Base-by-base conservation (phyloP, 1,140 invertebrate genomes). In the Bombyx mandarina region DNA sequence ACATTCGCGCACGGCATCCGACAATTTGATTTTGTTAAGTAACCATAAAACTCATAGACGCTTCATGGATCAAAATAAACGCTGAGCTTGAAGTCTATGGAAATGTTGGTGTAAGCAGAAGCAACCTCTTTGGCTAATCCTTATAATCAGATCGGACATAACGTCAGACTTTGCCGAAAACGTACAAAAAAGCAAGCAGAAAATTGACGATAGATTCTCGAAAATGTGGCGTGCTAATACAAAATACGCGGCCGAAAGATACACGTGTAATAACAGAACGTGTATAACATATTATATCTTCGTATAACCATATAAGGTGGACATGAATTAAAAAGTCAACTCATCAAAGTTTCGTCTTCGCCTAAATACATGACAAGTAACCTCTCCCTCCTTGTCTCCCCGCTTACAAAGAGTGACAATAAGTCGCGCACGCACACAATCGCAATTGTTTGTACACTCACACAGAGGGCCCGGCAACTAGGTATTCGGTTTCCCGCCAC, bases 401-500 rank as follows among this genome's bases (percentile, higher is more conserved):
- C 78, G 76, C 79, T 76, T 73, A 76, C 69, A 75, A 77, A 76
- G 76, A 82, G 83, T 86, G 82, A 85, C 82, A 86, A 86, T 82
- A 86, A 79, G 73, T 82, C 73, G 64, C 67, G 54, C 58, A 71
- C 73, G 65, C 71, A 79, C 79, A 78, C 79, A 63, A 45, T 67
- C 63, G 45, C 48, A 65, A 68, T 47, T 82, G 77, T 83, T 83
- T 83, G 77, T 75, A 63, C 77, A 83, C 81, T 61, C 81, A 76
- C 79, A 84, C 80, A 77, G 47, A 56, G 48, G 65, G 43, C 53
- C 60, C 75, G 75, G 77, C 75, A 76, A 79, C 78, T 78, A 77
- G 79, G 83, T 85, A 85, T 85, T 85, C 80, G 74, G 79, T 86
- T 86, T 86, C 83, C 83, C 83, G 83, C 81, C 83, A 85, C 80